Base-by-base conservation (phyloP, 2,888 invertebrate genomes). In the Chymomyza fuscimana region DNA sequence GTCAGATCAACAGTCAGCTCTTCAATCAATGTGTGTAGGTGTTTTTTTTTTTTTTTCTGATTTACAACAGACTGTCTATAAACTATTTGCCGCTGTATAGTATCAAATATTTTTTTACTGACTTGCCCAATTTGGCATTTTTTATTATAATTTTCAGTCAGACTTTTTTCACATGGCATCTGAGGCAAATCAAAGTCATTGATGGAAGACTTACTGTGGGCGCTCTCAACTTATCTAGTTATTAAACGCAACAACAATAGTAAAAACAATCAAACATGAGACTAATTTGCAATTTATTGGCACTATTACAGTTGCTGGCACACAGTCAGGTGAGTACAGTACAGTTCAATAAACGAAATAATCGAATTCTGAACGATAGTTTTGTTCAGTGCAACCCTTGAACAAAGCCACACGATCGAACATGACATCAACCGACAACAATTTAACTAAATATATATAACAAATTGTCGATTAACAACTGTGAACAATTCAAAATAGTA, bases 241-340 rank as follows among this genome's bases (percentile, higher is more conserved):
- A 54, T 54, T 54, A 54, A 54, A 46, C 40, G 40, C 12, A 54
- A n/a, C 65, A 58, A 59, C 54, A 25, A 32, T 62, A 58, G 22
- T 25, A 63, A 60, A 63, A 64, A 62, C 73, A 63, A 54, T 63
- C 40, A 69, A 72, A 71, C 70, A 82, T 82, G 82, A 77, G 69
- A 58, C 36, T 76, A 58, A 70, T 77, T 69, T 74, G 73, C 70
- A 69, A 52, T 65, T 32, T 88, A 51, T 70, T 85, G 61, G 78
- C 90, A 75, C 77, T 90, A 69, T 70, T 88, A 71, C 89, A 89
- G 75, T 81, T 90, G 73, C 70, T 88, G 72, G 70, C 72, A 52
- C 75, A 80, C 67, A 74, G 84, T 87, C 87, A 89, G 90, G 89
- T 89, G 86, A 89, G 91, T 81, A n/a, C 54, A 54, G 40, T 40